Conservation (phyloP, 2,797 vertebrate genomes). For the Helostoma temminkii region DNA sequence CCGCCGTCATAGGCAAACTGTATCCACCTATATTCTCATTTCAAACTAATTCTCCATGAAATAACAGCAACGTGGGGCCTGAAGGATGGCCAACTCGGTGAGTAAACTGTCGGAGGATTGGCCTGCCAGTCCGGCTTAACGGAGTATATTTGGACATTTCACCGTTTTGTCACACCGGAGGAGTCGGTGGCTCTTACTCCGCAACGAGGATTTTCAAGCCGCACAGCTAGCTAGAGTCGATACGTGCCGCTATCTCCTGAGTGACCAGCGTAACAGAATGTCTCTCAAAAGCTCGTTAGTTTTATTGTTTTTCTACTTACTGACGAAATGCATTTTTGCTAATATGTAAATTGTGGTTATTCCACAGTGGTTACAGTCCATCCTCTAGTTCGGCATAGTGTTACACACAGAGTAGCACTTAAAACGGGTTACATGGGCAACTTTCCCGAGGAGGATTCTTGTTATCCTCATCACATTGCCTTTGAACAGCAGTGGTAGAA, state of each 20-base stretch:
- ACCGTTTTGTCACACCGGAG: constrained; percentile 53
- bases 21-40: constrained; percentile 77
- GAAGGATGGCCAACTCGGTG: constrained; percentile 94
- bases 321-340: too few species aligned
- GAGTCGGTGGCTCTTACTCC: constrained; percentile 62
- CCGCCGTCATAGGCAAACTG: constrained; percentile 84
- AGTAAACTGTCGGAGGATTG: constrained; percentile 74
- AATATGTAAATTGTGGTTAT: rapidly evolving
- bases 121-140: constrained; percentile 2
- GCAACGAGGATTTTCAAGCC: constrained; percentile 70
- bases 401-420: background rate
- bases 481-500: too few species aligned
- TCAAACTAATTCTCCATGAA: constrained; percentile 88
- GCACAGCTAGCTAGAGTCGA: constrained; percentile 60
- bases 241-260: constrained; percentile 36
- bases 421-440: constrained; percentile 10
- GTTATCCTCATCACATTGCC: background rate
- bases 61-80: constrained; percentile 87
- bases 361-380: background rate
- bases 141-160: constrained; percentile 39
- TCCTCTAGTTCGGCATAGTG: background rate
- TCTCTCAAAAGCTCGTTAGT: background rate
- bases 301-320: background rate
- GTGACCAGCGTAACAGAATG: background rate
- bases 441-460: constrained; percentile 21